These are phyloP conservation scores for Deroptyus accipitrinus DNA, from an alignment of 2,113 vertebrate genomes.

Conservation along the genomic window DNA sequence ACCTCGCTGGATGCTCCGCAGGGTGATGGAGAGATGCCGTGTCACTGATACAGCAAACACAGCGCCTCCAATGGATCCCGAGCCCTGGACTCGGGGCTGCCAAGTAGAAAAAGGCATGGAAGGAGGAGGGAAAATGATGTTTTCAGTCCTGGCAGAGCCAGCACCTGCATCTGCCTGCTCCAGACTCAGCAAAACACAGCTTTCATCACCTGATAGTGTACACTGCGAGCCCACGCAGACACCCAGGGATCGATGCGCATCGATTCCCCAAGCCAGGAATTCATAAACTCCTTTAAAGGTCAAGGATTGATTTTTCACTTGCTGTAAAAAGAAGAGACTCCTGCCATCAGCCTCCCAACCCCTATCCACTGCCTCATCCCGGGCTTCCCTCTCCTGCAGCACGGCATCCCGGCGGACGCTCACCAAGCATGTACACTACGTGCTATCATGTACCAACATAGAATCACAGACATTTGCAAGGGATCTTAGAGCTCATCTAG, in stretches of 20 bases:
- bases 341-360: slow-evolving; percentile 20
- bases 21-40: not conserved
- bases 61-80: not conserved
- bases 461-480: not conserved
- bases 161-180: slow-evolving; percentile 44
- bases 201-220: slow-evolving; percentile 49
- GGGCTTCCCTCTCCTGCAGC: not conserved
- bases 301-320: slow-evolving; percentile 78
- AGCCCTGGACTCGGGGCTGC: not conserved
- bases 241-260: slow-evolving; percentile 75
- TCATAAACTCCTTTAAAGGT: slow-evolving; percentile 84
- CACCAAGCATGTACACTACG: accelerated
- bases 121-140: not conserved
- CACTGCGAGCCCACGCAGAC: slow-evolving; percentile 63
- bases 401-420: accelerated
- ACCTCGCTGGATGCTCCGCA: not conserved
- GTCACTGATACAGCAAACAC: not conserved
- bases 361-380: not conserved
- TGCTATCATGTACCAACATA: not conserved
- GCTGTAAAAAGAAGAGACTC: slow-evolving; percentile 66
- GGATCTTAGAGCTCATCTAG: not conserved
- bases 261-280: slow-evolving; percentile 77
- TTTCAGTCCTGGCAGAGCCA: slow-evolving; percentile 54
- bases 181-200: slow-evolving; percentile 64
- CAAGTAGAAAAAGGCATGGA: not conserved